Percentiles rank a stretch among this genome's conserved stretches.
phyloP scores from a whole-genome alignment of 1,140 invertebrate genomes.

The Psilanteris sp. region DNA sequence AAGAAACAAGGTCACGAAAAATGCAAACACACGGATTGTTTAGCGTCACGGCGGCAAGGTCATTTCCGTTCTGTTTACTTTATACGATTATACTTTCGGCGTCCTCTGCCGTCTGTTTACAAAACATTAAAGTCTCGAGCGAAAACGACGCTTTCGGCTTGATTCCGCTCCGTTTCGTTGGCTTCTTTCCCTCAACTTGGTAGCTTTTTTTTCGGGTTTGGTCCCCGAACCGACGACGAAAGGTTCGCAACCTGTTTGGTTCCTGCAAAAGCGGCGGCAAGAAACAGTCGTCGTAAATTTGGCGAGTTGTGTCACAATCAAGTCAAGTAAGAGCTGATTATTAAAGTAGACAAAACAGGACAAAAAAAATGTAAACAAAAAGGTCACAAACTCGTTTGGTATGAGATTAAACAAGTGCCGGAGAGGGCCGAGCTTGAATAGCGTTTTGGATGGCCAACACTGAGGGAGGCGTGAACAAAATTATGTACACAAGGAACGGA shows the following conservation, averaged over 20 bases:
- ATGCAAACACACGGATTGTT: too few relatives aligned
- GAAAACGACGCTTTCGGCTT: too few relatives aligned
- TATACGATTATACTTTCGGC: too few relatives aligned
- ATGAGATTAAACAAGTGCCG: constrained; percentile 17
- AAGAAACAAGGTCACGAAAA: too few relatives aligned
- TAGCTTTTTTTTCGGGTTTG: neutral
- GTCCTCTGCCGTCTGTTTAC: too few relatives aligned
- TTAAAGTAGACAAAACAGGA: constrained; percentile 28
- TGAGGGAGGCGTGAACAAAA: constrained; percentile 46
- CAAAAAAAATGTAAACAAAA: too few relatives aligned
- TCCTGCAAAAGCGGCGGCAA: constrained; percentile 31
- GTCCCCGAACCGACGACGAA: constrained; percentile 19
- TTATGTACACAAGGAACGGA: constrained; percentile 54
- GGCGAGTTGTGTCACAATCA: constrained; percentile 9
- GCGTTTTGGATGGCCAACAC: constrained; percentile 40
- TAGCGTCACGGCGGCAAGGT: too few relatives aligned
- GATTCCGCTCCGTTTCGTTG: too few relatives aligned
- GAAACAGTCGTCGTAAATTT: constrained; percentile 12
- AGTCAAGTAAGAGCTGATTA: neutral
- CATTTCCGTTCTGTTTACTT: too few relatives aligned
- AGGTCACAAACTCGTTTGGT: constrained; percentile 16
- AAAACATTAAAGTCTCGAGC: too few relatives aligned
- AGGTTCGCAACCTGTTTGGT: neutral
- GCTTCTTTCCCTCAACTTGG: neutral
- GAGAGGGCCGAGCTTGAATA: constrained; percentile 26